These are phyloP conservation scores for Nysson spinosus DNA, from an alignment of 2,888 invertebrate species.

Conservation along the genomic window DNA sequence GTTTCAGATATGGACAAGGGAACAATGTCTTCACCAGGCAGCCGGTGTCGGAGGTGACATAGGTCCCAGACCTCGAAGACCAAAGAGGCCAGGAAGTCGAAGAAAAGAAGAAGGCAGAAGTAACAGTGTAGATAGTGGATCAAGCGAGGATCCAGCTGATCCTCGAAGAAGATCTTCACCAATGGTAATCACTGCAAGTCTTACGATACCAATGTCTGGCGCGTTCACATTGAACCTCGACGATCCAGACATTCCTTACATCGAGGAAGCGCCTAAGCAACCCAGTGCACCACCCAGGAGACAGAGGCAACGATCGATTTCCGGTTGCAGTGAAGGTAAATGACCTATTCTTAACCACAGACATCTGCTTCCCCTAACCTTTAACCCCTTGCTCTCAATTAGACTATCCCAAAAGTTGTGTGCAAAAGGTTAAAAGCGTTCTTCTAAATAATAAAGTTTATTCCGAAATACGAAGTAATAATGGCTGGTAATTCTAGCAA, in stretches of 20 bases:
- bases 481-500: no score
- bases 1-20: constrained; percentile 84
- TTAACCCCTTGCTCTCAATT: no score
- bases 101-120: constrained; percentile 78
- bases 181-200: constrained; percentile 86
- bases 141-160: constrained; percentile 74
- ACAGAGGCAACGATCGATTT: constrained; percentile 75
- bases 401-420: neutral
- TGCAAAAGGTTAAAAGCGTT: neutral
- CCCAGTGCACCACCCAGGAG: constrained; percentile 77
- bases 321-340: constrained; percentile 73
- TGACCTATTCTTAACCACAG: neutral
- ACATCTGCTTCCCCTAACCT: no score
- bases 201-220: constrained; percentile 85
- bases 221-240: constrained; percentile 80
- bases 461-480: neutral
- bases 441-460: neutral
- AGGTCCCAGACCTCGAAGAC: constrained; percentile 79
- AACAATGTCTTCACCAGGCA: constrained; percentile 81
- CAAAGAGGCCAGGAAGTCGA: constrained; percentile 75
- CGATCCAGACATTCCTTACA: constrained; percentile 84
- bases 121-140: constrained; percentile 78
- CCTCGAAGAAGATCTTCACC: constrained; percentile 81
- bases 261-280: constrained; percentile 80
- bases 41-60: constrained; percentile 79